Evolutionary conservation across 92 coral and sea anemone genomes (phyloP), one percentile per base, ranked within the genome.

Genomic region (Diadumene lineata): DNA sequence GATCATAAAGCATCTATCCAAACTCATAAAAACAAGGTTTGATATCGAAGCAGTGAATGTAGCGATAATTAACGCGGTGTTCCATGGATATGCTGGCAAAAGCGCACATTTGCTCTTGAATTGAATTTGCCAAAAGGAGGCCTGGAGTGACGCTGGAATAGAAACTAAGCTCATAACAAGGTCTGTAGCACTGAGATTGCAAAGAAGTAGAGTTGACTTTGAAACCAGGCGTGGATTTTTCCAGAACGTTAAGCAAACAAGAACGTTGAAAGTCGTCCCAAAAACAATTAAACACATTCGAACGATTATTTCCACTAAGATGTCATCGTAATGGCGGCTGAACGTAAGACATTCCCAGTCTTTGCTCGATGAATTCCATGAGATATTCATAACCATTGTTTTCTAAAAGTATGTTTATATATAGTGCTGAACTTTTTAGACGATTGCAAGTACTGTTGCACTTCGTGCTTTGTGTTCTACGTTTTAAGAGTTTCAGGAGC

Each of bases 171-270:
- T 43, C 24, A 34, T 68, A 0, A 68, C 23, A 2, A 68, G 58
- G 26, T 68, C 73, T 0, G 73, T 43, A 7, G 58, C 73, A 25
- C 73, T 68, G 38, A 68, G 73, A 46, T 68, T 68, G 34, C 73
- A 68, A 0, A 68, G 24, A 1, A 68, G 38, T 7, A 23, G 73
- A n/a, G 57, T 50, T 18, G 73, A 68, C n/a, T 15, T 21, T 11
- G 56, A 25, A 30, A 68, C 26, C 10, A 68, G 60, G 9, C 73
- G 48, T 44, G 73, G 73, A 29, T 25, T 44, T 58, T 44, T 44
- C 73, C 73, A 68, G 38, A 68, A 68, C 28, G 73, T 68, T 26
- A 44, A 11, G 26, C 57, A 68, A 26, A 68, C 73, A 18, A 68
- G n/a, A 0, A 46, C 0, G 60, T 68, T 68, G 10, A 68, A 24